Base-by-base conservation (phyloP, 2,113 vertebrate species). In the Sphaerodactylus townsendi region DNA sequence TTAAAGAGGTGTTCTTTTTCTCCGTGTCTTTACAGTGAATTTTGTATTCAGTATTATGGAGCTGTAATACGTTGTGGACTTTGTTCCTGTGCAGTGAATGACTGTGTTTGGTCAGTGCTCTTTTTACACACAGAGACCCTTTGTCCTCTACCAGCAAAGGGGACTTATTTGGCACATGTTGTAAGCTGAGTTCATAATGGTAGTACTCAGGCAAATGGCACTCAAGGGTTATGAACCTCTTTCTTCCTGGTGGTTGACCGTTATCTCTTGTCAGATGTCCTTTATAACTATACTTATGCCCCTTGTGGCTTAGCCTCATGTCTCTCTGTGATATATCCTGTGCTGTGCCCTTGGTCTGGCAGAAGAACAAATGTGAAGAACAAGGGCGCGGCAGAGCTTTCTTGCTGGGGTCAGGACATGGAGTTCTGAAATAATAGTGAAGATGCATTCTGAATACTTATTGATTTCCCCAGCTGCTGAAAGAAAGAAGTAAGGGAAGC, bases 121-220 rank as follows among this genome's bases (percentile, higher is more conserved):
- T 74, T 66, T 64, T 46, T 0, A 11, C 70, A 48, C n/a, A 35
- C 37, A 21, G 37, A 39, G 28, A 1, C 33, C 30, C 1, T n/a
- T 70, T 76, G 50, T 66, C 83, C 46, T 11, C 3, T 44, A 28
- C 75, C 11, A 41, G 59, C 71, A 5, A 0, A 0, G 15, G 68
- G 19, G n/a, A 3, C 17, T 65, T 9, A 66, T 66, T 79, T 44
- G 28, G 82, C 76, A 10, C n/a, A 33, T 46, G 65, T 17, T 1
- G 2, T 33, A 25, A 59, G 10, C 33, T 50, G 33, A 56, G 62
- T n/a, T 17, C 23, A 7, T 25, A 15, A 56, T 6, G 35, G 19
- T n/a, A 28, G 28, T 71, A 17, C 39, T 77, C 9, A 50, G 44
- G 23, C 25, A 59, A 77, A 70, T 62, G 30, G 28, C n/a, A 37